A percentile compares a stretch with the other conserved stretches of the same genome.
These are phyloP conservation scores for Sander lucioperca DNA, from an alignment of 2,113 vertebrate species.

Conservation along the genomic window DNA sequence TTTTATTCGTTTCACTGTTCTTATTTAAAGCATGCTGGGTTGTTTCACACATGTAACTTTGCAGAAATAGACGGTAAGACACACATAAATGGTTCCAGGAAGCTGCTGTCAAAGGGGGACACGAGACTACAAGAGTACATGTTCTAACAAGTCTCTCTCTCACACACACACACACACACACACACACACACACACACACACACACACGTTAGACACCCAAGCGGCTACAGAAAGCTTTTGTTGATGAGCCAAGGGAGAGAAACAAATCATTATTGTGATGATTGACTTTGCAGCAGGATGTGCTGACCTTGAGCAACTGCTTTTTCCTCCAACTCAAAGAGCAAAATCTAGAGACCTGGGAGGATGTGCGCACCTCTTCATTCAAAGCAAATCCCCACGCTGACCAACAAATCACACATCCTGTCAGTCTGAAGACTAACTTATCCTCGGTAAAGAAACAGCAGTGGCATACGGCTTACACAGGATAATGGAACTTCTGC, in stretches of 20 bases:
- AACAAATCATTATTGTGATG: constrained; percentile 24
- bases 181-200: not conserved
- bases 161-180: no score
- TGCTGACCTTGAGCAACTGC: constrained; percentile 25
- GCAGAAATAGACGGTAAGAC: not conserved
- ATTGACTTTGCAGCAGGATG: constrained; percentile 9
- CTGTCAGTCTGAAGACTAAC: constrained; percentile 7
- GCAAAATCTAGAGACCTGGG: not conserved
- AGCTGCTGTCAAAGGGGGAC: not conserved
- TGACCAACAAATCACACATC: constrained; percentile 35
- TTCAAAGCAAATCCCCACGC: constrained; percentile 13
- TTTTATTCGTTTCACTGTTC: not conserved
- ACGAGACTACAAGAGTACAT: not conserved
- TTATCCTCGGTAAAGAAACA: not conserved
- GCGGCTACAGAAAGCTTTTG: not conserved
- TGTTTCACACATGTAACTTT: not conserved
- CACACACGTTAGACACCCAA: not conserved
- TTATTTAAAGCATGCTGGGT: not conserved
- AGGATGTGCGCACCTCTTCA: not conserved
- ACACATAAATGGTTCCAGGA: not conserved
- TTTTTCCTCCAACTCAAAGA: constrained; percentile 21
- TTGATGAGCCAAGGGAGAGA: constrained; percentile 2
- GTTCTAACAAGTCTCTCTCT: not conserved
- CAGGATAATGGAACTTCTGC: not conserved
- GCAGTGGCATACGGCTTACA: not conserved